Evolutionary conservation across 2,797 vertebrate genomes (phyloP).

Genomic region (Chiloscyllium punctatum): DNA sequence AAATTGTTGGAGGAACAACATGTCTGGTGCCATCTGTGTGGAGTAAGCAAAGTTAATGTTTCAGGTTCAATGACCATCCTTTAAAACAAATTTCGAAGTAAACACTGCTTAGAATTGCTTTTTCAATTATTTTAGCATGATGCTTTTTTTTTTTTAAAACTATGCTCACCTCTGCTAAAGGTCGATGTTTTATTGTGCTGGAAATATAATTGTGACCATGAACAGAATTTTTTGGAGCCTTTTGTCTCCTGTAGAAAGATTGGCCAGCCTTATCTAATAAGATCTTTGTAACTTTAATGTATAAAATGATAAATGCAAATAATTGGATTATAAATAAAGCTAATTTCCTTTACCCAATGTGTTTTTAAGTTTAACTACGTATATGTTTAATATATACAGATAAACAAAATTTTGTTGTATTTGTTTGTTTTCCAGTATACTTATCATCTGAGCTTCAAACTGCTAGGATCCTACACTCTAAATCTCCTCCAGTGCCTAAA

Average conservation of each 20-base stretch:
- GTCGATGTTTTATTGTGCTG: neutral
- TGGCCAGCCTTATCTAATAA: neutral
- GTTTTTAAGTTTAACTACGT: neutral
- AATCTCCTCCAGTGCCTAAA: constrained; percentile 48
- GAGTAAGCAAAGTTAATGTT: no score
- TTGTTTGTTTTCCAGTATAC: constrained; percentile 70
- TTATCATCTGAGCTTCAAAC: constrained; percentile 91
- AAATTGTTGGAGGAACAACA: no score
- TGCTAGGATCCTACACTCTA: constrained; percentile 69
- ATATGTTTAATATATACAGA: neutral
- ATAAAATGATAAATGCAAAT: no score
- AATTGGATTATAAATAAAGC: neutral
- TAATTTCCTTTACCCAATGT: neutral
- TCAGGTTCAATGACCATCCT: no score
- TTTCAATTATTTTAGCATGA: neutral
- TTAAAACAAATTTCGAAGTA: neutral
- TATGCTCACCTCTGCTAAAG: neutral
- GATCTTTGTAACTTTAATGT: neutral
- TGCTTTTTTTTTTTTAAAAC: neutral
- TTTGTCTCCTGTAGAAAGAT: neutral
- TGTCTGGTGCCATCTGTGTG: no score
- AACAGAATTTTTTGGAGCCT: neutral
- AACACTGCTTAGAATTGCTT: neutral
- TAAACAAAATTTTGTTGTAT: neutral
- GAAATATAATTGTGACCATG: neutral